Conservation (phyloP, 2,888 invertebrate species). For the Drosophila meridionalis region DNA sequence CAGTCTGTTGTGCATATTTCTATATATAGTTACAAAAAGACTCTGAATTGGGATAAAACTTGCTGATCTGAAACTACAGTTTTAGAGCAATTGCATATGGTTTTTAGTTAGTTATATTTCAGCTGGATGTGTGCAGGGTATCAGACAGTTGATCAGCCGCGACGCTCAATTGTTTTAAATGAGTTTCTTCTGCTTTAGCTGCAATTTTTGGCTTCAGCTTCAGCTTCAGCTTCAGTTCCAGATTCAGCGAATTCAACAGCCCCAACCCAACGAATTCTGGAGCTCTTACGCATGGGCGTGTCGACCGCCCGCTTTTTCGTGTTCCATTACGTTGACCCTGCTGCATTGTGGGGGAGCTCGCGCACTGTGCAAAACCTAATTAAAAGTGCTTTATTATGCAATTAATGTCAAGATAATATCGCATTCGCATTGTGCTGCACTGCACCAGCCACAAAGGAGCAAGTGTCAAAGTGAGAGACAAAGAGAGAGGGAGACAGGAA, state of each 20-base stretch:
- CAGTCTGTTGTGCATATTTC: not conserved
- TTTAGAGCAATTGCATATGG: not conserved
- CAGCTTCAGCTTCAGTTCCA: not conserved
- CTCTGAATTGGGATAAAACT: too few relatives aligned
- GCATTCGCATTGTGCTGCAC: conserved; percentile 51
- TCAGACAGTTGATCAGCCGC: not conserved
- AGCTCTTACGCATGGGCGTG: conserved; percentile 29
- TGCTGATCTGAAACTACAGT: too few relatives aligned
- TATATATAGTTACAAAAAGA: too few relatives aligned
- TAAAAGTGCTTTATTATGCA: conserved; percentile 80
- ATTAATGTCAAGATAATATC: conserved; percentile 77
- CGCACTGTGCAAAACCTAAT: conserved; percentile 67
- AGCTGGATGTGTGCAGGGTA: not conserved
- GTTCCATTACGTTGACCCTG: conserved; percentile 25
- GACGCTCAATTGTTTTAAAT: conserved; percentile 7
- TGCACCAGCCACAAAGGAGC: conserved; percentile 27
- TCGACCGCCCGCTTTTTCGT: not conserved
- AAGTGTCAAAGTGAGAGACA: not conserved
- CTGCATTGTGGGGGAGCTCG: conserved; percentile 15
- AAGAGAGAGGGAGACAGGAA: not conserved
- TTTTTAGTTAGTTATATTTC: not conserved
- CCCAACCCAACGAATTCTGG: not conserved
- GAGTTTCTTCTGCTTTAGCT: conserved; percentile 26
- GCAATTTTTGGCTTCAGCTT: conserved; percentile 9
- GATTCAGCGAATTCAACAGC: not conserved